Base-by-base conservation (phyloP, 1,140 invertebrate genomes). In the Drosophila fuyamai region DNA sequence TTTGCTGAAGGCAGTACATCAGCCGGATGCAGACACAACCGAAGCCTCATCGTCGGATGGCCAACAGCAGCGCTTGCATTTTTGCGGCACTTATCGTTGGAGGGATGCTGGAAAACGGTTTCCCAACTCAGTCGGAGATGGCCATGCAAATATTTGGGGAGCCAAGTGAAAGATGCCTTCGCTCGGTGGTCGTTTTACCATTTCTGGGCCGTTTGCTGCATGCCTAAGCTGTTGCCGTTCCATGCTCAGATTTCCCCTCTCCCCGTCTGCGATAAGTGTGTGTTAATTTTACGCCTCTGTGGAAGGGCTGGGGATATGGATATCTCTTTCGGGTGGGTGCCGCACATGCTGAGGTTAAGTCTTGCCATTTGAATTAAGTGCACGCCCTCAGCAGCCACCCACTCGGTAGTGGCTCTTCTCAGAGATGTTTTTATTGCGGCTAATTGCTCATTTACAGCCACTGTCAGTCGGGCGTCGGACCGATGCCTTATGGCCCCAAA, bases 351-450 rank as follows among this genome's bases (percentile, higher is more conserved):
- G 50, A 56, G 76, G 78, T 71, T 68, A 75, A 86, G 70, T 85
- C 79, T 81, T 68, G 84, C 79, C 71, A 88, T 88, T 88, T 89
- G 83, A 88, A 89, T 88, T 89, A 88, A 89, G 83, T 80, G 73
- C 80, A 61, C 72, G 60, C 72, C 43, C 27, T 14, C 9, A 14
- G 9, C 43, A 40, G 7, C 13, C 27, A 44, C 14, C 60, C 50
- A 36, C 16, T 29, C 16, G 51, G 44, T 35, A 27, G 44, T 56
- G 36, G 27, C 16, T 48, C 43, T 53, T 46, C 67, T 50, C 57
- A 54, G 62, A 67, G 80, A 83, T 80, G 80, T 80, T 88, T 88
- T 88, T 80, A 83, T 88, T 83, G 65, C 73, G 72, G 76, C 79
- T 88, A 88, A 88, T 88, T 88, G 84, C 80, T 88, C 84, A 89